phyloP scores from a whole-genome alignment of 2,888 invertebrate species.

The Ennomos quercinarius region DNA sequence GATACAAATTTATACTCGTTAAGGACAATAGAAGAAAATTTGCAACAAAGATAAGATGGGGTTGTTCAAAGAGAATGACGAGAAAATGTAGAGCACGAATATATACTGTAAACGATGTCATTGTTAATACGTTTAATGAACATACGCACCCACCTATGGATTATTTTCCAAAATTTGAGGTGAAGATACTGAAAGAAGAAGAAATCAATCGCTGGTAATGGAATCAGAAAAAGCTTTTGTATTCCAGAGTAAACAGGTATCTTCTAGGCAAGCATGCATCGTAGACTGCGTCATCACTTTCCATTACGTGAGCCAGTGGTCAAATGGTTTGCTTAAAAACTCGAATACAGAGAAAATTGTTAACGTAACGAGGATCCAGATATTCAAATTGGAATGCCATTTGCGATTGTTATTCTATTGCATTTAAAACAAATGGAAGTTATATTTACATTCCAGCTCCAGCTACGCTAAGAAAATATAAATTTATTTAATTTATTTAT shows the following conservation, averaged over 20 bases:
- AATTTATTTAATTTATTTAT: no score
- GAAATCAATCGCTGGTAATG: neutral
- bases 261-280: no score
- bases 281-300: no score
- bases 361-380: no score
- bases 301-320: no score
- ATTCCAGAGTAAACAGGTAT: no score
- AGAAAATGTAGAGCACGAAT: slow-evolving; percentile 30
- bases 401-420: no score
- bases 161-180: slow-evolving; percentile 4
- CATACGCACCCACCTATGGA: slow-evolving; percentile 24
- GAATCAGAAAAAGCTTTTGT: neutral
- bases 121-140: slow-evolving; percentile 13
- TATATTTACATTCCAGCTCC: no score
- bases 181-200: slow-evolving; percentile 8
- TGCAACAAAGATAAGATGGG: slow-evolving; percentile 43
- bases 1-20: slow-evolving; percentile 19
- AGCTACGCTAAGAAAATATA: no score
- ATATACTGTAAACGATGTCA: slow-evolving; percentile 24
- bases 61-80: slow-evolving; percentile 41
- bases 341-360: neutral
- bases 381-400: no score
- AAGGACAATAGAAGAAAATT: slow-evolving; percentile 30
- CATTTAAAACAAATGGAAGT: no score
- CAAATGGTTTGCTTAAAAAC: no score